phyloP scores from a whole-genome alignment of 2,113 vertebrate genomes.

The Seriola aureovittata region DNA sequence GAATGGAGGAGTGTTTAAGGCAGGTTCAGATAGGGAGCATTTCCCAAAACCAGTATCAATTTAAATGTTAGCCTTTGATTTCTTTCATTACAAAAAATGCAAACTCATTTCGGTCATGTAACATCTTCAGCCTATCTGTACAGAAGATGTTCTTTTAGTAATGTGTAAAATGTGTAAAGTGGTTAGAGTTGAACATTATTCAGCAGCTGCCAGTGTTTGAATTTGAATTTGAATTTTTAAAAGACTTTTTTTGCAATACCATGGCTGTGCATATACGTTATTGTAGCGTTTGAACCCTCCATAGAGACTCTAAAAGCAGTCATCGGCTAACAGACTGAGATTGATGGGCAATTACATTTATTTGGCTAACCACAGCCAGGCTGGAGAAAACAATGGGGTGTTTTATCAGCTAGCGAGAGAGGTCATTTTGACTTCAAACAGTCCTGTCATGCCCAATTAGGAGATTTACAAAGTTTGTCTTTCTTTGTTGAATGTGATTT shows the following conservation, averaged over 20 bases:
- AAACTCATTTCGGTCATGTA: neutral
- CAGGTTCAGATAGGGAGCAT: neutral
- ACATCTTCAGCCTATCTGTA: neutral
- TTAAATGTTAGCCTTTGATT: neutral
- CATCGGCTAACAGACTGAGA: conserved; percentile 24
- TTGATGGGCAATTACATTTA: conserved; percentile 64
- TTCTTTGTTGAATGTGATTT: conserved; percentile 45
- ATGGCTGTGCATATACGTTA: neutral
- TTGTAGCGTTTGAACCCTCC: conserved; percentile 23
- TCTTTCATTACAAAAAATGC: neutral
- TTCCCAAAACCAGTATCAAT: neutral
- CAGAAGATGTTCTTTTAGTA: neutral
- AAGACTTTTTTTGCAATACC: neutral
- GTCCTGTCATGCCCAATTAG: conserved; percentile 67
- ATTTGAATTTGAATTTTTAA: neutral
- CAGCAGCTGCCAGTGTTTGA: neutral
- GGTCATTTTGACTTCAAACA: conserved; percentile 48
- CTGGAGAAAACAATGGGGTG: conserved; percentile 61
- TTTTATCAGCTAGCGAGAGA: conserved; percentile 57
- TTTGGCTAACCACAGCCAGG: conserved; percentile 45
- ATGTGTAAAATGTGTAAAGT: neutral
- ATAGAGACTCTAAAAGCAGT: conserved; percentile 6
- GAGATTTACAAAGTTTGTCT: conserved; percentile 69
- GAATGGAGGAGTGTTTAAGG: neutral
- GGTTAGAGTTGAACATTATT: neutral